Conservation (phyloP, 2,113 vertebrate species). For the Tapirus terrestris region DNA sequence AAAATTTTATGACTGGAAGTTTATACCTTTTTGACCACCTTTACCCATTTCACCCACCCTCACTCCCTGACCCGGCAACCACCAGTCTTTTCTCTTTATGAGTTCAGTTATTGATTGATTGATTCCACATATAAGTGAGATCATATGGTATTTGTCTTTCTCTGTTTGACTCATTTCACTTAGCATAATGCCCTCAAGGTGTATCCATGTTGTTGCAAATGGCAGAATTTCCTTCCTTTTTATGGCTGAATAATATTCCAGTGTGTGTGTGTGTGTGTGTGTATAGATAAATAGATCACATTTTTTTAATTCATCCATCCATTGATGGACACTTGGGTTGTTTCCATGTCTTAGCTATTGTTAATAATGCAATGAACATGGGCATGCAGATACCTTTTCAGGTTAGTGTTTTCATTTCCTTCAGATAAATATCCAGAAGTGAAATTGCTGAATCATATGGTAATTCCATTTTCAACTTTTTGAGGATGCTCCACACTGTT, state of each 20-base stretch:
- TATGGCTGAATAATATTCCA: not conserved
- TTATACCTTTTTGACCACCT: not conserved
- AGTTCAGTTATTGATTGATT: no score
- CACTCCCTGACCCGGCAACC: no score
- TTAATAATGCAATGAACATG: not conserved
- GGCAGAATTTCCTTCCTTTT: not conserved
- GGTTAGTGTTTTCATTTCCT: not conserved
- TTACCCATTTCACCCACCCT: not conserved
- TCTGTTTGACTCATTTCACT: not conserved
- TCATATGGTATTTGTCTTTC: not conserved
- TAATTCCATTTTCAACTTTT: not conserved
- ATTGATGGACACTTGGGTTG: not conserved
- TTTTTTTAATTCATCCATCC: not conserved
- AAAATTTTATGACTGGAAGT: not conserved
- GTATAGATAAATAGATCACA: not conserved
- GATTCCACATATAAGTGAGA: not conserved
- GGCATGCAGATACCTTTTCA: not conserved
- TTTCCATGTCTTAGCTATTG: not conserved
- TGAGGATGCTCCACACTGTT: not conserved
- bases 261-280: not conserved
- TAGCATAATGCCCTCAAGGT: not conserved
- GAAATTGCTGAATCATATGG: not conserved
- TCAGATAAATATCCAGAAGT: not conserved
- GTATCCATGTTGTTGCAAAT: not conserved
- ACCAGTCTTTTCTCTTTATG: not conserved